Percentiles rank a stretch among this genome's conserved stretches.
Evolutionary conservation across 2,888 invertebrate species (phyloP).

Genomic region (Furcula furcula): DNA sequence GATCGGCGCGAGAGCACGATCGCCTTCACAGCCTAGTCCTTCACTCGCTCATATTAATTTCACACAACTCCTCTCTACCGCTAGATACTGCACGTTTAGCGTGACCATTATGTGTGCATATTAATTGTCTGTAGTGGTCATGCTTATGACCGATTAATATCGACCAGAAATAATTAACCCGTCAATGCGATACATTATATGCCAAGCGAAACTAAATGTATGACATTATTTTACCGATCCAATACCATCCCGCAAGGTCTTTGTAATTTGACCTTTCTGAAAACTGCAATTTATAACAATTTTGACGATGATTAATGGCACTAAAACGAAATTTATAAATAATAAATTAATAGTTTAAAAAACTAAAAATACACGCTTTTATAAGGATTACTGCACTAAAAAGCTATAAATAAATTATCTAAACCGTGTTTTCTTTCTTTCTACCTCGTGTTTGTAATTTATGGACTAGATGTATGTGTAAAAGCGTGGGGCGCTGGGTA

Average conservation of each 20-base stretch:
- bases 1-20: slow-evolving; percentile 1
- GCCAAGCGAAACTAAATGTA: slow-evolving; percentile 1
- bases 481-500: no score
- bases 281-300: slow-evolving; percentile 16
- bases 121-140: no score
- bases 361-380: no score
- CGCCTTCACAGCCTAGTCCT: slow-evolving; percentile 20
- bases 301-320: slow-evolving; percentile 7
- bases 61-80: slow-evolving; percentile 12
- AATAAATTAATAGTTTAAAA: no score
- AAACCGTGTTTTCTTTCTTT: no score
- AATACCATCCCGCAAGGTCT: slow-evolving; percentile 4
- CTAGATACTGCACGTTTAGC: slow-evolving; percentile 22
- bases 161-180: slow-evolving; percentile 20
- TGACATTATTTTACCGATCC: background rate
- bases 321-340: no score
- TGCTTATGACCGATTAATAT: slow-evolving; percentile 2
- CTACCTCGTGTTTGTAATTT: no score
- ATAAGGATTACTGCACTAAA: no score
- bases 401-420: no score
- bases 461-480: no score
- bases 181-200: slow-evolving; percentile 22
- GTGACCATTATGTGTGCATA: slow-evolving; percentile 3
- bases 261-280: slow-evolving; percentile 13
- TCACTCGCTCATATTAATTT: slow-evolving; percentile 13